Evolutionary conservation across 2,888 invertebrate species (phyloP).

Genomic region (Erebia epiphron): DNA sequence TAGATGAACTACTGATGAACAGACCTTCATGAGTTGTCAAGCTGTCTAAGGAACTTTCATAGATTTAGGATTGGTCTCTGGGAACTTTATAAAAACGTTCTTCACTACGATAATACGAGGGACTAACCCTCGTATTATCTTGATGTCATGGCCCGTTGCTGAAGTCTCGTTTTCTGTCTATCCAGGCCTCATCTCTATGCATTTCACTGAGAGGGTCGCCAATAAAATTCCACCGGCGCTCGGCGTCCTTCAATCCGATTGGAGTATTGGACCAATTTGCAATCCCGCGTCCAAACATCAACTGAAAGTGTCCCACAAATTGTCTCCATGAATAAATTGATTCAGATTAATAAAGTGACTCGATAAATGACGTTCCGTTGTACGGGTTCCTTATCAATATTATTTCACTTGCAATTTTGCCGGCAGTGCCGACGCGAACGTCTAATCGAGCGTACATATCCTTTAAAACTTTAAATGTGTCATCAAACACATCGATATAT

Average conservation of each 20-base stretch:
- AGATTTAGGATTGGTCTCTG: too few relatives aligned
- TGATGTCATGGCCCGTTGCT: too few relatives aligned
- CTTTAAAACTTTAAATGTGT: constrained; percentile 38
- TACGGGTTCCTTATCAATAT: constrained; percentile 69
- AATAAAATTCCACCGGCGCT: background rate
- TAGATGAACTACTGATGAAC: too few relatives aligned
- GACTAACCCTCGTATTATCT: too few relatives aligned
- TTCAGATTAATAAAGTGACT: constrained; percentile 75
- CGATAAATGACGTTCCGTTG: constrained; percentile 66
- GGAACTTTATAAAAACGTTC: too few relatives aligned
- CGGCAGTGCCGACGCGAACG: constrained; percentile 65
- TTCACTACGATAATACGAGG: too few relatives aligned
- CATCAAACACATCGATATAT: constrained; percentile 24
- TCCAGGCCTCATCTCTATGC: too few relatives aligned
- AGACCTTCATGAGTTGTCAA: too few relatives aligned
- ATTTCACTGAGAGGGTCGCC: background rate
- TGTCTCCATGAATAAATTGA: constrained; percentile 77
- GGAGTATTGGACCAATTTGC: constrained; percentile 21
- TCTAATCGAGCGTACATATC: constrained; percentile 59
- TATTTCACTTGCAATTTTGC: constrained; percentile 61
- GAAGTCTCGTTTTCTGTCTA: too few relatives aligned
- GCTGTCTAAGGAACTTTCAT: too few relatives aligned
- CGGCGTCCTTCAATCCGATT: constrained; percentile 15
- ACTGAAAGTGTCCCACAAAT: constrained; percentile 53
- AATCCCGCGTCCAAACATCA: constrained; percentile 28